phyloP scores from a whole-genome alignment of 2,888 invertebrate genomes.

The Rhogogaster chlorosoma region DNA sequence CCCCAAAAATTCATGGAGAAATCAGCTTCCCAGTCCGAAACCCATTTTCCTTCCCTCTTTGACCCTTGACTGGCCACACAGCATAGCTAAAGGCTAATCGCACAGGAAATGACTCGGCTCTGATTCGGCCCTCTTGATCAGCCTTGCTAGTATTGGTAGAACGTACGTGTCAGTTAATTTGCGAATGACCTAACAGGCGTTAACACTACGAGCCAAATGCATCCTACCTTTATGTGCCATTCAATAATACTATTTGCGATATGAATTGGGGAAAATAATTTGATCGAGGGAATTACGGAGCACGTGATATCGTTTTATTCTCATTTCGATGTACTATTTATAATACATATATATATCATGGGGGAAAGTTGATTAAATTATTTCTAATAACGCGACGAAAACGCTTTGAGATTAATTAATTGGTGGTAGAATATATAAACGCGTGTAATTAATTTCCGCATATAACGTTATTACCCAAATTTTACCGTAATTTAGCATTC shows the following conservation, averaged over 20 bases:
- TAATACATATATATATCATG: neutral
- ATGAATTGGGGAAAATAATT: neutral
- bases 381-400: neutral
- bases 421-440: neutral
- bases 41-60: neutral
- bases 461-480: slow-evolving; percentile 7
- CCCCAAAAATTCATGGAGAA: no score
- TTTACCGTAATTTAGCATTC: slow-evolving; percentile 1
- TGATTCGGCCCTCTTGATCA: neutral
- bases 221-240: neutral
- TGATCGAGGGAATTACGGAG: neutral
- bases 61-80: neutral
- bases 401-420: slow-evolving; percentile 9
- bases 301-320: neutral
- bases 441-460: slow-evolving; percentile 11
- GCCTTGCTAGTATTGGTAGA: neutral
- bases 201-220: neutral
- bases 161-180: neutral
- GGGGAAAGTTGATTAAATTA: neutral
- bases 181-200: neutral
- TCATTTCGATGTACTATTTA: neutral
- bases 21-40: no score
- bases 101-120: slow-evolving; percentile 11
- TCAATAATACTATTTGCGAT: neutral
- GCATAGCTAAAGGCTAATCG: slow-evolving; percentile 12